Evolutionary conservation across 2,113 vertebrate genomes (phyloP), one percentile per base, ranked within the genome.

Genomic region (Thermophis baileyi): DNA sequence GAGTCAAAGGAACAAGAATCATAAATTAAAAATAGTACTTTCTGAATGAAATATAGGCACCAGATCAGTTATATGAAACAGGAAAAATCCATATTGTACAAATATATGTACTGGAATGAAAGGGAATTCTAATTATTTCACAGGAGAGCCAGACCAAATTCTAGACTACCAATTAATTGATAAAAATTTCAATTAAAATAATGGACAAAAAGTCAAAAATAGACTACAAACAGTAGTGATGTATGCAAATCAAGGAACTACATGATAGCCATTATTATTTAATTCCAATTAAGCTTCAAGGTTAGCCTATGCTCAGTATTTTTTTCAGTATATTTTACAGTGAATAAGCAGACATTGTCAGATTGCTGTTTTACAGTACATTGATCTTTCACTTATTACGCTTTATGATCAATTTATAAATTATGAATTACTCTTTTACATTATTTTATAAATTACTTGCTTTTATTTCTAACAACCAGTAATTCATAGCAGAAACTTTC

Each of bases 1-100:
- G 85, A 91, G 91, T 74, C 3, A 5, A 27, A 30, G 69, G 22
- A 47, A 85, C 91, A 95, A 89, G 1, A 16, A 86, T 89, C 1
- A 54, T 54, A 81, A 95, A 88, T 2, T 30, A 74, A 91, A n/a
- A 93, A 93, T 89, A 91, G 46, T 53, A 0, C 2, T 93, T 93
- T 60, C 18, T 85, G 24, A 87, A 91, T 91, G 30, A 95, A 95
- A 87, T 1, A 0, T 69, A 30, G 74, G 44, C 51, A 14, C 27
- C 69, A 11, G 47, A 88, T 57, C 85, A 90, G 49, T 60, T 8
- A 63, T 22, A 2, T 40, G 91, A 94, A 81, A 69, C 8, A 46
- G 3, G 46, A 74, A 20, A 49, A 91, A 54, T 11, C 35, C 0
- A 91, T 9, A 89, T 14, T 88, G 16, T 35, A 20, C 87, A 93